phyloP scores from a whole-genome alignment of 1,140 invertebrate species.

The Brachystomella parvula region DNA sequence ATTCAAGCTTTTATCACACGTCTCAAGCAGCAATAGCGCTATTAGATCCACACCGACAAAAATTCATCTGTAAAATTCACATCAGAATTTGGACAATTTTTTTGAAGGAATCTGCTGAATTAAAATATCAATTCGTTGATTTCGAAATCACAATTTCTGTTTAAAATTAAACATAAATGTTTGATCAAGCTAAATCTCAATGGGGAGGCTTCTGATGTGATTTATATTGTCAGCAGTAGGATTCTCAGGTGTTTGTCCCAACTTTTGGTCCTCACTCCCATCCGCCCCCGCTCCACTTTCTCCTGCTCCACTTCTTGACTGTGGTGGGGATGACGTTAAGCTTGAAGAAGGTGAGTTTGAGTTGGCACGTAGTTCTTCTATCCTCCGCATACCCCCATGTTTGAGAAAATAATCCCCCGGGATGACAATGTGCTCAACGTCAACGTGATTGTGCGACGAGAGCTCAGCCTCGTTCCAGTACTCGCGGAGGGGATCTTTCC shows the following conservation, averaged over 20 bases:
- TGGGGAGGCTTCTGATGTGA: too few relatives aligned
- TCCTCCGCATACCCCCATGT: neutral
- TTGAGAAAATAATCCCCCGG: slow-evolving; percentile 17
- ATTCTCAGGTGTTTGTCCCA: neutral
- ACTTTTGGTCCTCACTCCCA: neutral
- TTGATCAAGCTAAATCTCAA: too few relatives aligned
- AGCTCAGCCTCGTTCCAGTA: slow-evolving; percentile 33
- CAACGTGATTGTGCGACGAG: slow-evolving; percentile 30
- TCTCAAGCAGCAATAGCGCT: too few relatives aligned
- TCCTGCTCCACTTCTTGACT: neutral
- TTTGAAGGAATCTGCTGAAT: too few relatives aligned
- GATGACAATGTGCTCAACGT: slow-evolving; percentile 34
- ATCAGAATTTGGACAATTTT: too few relatives aligned
- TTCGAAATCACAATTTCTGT: too few relatives aligned
- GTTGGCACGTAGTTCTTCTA: neutral
- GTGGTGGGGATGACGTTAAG: neutral
- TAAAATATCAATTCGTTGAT: too few relatives aligned
- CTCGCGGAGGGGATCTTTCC: slow-evolving; percentile 24
- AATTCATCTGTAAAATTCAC: too few relatives aligned
- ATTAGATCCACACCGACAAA: too few relatives aligned
- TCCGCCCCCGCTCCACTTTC: neutral
- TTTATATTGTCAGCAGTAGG: neutral
- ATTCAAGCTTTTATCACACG: too few relatives aligned
- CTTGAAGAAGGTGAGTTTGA: neutral
- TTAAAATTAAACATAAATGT: too few relatives aligned